A percentile compares a stretch with the other conserved stretches of the same genome.
phyloP scores from a whole-genome alignment of 2,113 vertebrate species.

The Semicossyphus pulcher region DNA sequence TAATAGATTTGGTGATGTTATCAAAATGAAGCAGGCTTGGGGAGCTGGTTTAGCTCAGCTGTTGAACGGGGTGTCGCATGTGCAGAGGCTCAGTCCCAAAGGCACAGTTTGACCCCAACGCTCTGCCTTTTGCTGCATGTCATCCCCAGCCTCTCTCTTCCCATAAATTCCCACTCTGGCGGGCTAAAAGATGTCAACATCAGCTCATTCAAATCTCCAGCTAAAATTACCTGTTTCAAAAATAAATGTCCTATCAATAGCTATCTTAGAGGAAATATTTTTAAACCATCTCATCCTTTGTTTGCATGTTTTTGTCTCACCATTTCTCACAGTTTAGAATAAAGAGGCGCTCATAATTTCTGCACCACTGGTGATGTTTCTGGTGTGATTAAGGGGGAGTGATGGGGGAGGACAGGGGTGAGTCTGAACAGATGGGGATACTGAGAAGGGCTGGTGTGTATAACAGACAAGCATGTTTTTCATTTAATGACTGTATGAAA shows the following conservation, averaged over 20 bases:
- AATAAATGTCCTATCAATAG: too few relatives aligned
- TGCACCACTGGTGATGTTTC: neutral
- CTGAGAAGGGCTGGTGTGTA: neutral
- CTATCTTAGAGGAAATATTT: neutral
- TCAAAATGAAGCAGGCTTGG: too few relatives aligned
- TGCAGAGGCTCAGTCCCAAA: too few relatives aligned
- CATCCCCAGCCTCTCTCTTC: too few relatives aligned
- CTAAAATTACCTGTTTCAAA: neutral
- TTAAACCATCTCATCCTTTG: neutral
- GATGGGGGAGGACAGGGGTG: neutral
- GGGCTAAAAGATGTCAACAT: too few relatives aligned
- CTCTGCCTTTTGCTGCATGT: too few relatives aligned
- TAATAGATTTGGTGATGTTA: too few relatives aligned
- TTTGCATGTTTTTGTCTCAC: neutral
- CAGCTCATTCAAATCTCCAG: too few relatives aligned
- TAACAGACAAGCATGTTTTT: neutral
- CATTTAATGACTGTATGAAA: neutral
- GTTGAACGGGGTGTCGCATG: too few relatives aligned
- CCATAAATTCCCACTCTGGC: too few relatives aligned
- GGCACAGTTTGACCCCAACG: too few relatives aligned
- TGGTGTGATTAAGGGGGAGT: neutral
- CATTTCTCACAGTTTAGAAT: neutral
- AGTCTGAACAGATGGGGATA: slow-evolving; percentile 6
- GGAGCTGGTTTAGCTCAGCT: too few relatives aligned
- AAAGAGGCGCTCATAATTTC: neutral